Base-by-base conservation (phyloP, 1,140 invertebrate genomes). In the Gonioctena quinquepunctata region DNA sequence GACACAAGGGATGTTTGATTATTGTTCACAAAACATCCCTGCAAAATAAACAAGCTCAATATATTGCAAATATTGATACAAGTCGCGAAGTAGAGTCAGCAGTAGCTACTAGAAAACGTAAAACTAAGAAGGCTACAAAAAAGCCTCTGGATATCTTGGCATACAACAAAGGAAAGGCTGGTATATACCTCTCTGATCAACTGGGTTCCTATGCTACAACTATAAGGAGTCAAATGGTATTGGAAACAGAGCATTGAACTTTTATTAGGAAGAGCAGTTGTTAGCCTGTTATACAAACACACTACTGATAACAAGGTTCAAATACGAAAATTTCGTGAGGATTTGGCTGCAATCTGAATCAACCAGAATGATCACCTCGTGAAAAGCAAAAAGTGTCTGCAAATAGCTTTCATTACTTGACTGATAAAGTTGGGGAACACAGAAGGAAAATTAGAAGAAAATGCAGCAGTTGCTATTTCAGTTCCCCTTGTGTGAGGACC, bases 11-110 rank as follows among this genome's bases (percentile, higher is more conserved):
- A 85, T 73, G 82, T 84, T 4, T 64, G 78, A 16, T 70, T 84
- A 48, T 73, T 85, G 16, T 82, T 79, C 60, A 85, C 82, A 69
- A 82, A 83, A 73, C 82, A 82, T 65, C n/a, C n/a, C n/a, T n/a
- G n/a, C n/a, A n/a, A n/a, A n/a, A n/a, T n/a, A n/a, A n/a, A n/a
- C n/a, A n/a, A n/a, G 68, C 33, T 7, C 23, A 57, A 33, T 13
- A 28, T 27, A 60, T 22, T 11, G 50, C 18, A n/a, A n/a, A n/a
- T n/a, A n/a, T n/a, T n/a, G n/a, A n/a, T n/a, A n/a, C n/a, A n/a
- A n/a, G n/a, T n/a, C n/a, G n/a, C n/a, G n/a, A n/a, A n/a, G n/a
- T n/a, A n/a, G n/a, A n/a, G n/a, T n/a, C n/a, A n/a, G n/a, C n/a
- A n/a, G n/a, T n/a, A n/a, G n/a, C n/a, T n/a, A n/a, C n/a, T 2